Base-by-base conservation (phyloP, 2,888 invertebrate species). In the Hirtodrosophila histrioides region DNA sequence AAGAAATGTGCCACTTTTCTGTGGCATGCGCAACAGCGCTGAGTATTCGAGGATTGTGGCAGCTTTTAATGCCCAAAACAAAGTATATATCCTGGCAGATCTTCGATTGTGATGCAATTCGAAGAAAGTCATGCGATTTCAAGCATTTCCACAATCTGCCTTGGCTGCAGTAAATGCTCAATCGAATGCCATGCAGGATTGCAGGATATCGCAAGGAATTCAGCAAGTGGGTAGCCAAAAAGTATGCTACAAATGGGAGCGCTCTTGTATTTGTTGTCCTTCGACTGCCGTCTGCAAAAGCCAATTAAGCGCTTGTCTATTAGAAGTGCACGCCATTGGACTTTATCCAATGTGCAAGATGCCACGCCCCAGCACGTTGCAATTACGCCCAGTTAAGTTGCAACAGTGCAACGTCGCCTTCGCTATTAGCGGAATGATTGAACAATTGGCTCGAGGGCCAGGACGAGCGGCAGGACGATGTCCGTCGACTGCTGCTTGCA, bases 371-470 rank as follows among this genome's bases (percentile, higher is more conserved):
- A 8, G 9, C n/a, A 33, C 50, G 44, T 36, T 61, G 67, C 78
- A 75, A 75, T 75, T 72, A 79, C 69, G 58, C 49, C 54, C 41
- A 17, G 36, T 40, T 33, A 35, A 40, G 11, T 29, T 50, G 50
- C 41, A 41, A 41, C 23, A 31, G 43, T 39, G 43, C 48, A 64
- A 35, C 66, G 37, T 67, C 74, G 57, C 58, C 58, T 58, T 24
- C 56, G 73, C 75, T 62, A 78, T 82, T 80, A 82, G 79, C 45
- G 62, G 67, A 77, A 72, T 80, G 80, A 79, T 80, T 82, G 73
- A 68, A 66, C 82, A 77, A 80, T 77, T 79, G 67, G 53, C 75
- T 45, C 43, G 41, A 48, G 82, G 79, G 3, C 6, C 12, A 6
- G 24, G 5, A 35, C 8, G n/a, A 23, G 36, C 1, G 55, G 43